A percentile compares a stretch with the other conserved stretches of the same genome.
Evolutionary conservation across 2,888 invertebrate genomes (phyloP).

Genomic region (Smittia sp.): DNA sequence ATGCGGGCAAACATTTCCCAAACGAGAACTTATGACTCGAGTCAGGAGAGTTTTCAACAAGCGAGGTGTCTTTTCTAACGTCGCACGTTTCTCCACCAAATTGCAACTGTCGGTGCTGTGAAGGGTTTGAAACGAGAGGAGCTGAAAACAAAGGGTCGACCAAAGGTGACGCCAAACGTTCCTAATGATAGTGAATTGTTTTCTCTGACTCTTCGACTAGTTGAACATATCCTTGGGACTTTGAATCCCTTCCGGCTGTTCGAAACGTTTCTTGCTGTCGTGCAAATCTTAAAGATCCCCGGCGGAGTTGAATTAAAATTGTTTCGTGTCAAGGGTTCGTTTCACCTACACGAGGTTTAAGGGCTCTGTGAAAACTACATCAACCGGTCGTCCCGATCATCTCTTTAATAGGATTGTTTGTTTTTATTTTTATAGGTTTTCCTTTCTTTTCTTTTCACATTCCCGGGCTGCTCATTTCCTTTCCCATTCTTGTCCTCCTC

Average conservation of each 20-base stretch:
- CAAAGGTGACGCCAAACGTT: not conserved
- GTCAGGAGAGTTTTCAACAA: too few relatives aligned
- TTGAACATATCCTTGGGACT: not conserved
- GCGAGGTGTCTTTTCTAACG: too few relatives aligned
- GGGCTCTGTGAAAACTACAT: not conserved
- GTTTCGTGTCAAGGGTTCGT: too few relatives aligned
- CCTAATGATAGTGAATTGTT: not conserved
- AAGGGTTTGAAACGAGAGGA: not conserved
- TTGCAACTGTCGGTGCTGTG: too few relatives aligned
- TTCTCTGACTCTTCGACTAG: not conserved
- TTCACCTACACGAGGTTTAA: not conserved
- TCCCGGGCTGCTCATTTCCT: not conserved
- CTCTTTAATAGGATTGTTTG: constrained; percentile 13
- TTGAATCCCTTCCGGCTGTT: too few relatives aligned
- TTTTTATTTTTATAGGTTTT: constrained; percentile 9
- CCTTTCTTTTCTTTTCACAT: not conserved
- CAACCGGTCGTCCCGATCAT: not conserved
- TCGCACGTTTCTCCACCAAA: too few relatives aligned
- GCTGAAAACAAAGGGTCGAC: not conserved
- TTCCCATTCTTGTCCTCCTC: not conserved
- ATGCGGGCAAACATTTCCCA: too few relatives aligned
- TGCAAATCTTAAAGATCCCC: too few relatives aligned
- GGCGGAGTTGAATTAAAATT: too few relatives aligned
- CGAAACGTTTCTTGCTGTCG: too few relatives aligned
- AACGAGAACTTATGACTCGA: too few relatives aligned